Percentiles rank a stretch among this genome's conserved stretches.
Conservation (phyloP, 2,888 invertebrate genomes). For the Gymnocheta viridis region DNA sequence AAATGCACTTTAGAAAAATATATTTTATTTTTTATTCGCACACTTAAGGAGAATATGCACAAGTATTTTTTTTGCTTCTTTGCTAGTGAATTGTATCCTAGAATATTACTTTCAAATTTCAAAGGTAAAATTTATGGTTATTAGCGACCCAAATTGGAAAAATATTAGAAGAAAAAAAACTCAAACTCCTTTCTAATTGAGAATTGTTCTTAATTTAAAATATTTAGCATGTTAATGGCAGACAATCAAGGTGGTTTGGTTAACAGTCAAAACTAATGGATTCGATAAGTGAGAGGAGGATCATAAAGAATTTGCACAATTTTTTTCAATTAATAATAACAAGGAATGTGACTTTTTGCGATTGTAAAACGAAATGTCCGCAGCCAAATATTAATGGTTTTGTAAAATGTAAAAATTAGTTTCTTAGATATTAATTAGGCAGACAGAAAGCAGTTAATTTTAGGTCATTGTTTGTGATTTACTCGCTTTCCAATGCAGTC, state of each 20-base stretch:
- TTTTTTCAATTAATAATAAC: constrained; percentile 17
- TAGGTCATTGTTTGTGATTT: too few relatives aligned
- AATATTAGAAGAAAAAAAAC: neutral
- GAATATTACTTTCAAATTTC: constrained; percentile 65
- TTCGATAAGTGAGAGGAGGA: constrained; percentile 8
- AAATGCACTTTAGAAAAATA: constrained; percentile 24
- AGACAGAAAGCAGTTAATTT: too few relatives aligned
- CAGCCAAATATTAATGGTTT: too few relatives aligned
- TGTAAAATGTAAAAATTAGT: too few relatives aligned
- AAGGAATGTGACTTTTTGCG: neutral
- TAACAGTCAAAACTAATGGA: neutral
- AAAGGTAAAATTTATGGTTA: constrained; percentile 63
- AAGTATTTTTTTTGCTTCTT: constrained; percentile 13
- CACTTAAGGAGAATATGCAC: neutral
- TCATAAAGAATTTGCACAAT: constrained; percentile 19
- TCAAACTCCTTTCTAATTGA: constrained; percentile 62
- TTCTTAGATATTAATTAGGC: too few relatives aligned
- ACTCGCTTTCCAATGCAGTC: too few relatives aligned
- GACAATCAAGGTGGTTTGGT: constrained; percentile 24
- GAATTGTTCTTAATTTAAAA: constrained; percentile 50
- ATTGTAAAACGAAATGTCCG: too few relatives aligned
- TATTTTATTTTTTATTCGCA: neutral
- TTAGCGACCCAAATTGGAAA: constrained; percentile 24
- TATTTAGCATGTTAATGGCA: constrained; percentile 43
- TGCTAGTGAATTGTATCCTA: constrained; percentile 23